These are phyloP conservation scores for Watsonalla cultraria DNA, from an alignment of 2,888 invertebrate species.

Conservation along the genomic window DNA sequence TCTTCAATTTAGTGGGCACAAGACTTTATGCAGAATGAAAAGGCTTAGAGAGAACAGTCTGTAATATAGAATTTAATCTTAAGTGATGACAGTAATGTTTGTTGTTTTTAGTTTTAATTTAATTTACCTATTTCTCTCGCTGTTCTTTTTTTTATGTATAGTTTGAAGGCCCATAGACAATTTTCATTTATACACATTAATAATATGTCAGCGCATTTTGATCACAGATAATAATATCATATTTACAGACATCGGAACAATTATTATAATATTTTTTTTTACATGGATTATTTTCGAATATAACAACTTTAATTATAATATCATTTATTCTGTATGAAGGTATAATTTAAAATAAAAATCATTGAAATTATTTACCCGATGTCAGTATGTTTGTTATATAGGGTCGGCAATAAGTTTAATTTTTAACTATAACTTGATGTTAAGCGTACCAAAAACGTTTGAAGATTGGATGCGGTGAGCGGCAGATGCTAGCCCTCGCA, in stretches of 20 bases:
- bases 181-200: background rate
- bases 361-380: slow-evolving; percentile 23
- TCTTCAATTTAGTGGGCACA: background rate
- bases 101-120: slow-evolving; percentile 60
- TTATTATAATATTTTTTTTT: no score
- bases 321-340: background rate
- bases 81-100: slow-evolving; percentile 45
- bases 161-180: slow-evolving; percentile 10
- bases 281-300: no score
- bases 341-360: no score
- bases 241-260: background rate
- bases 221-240: background rate
- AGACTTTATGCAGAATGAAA: slow-evolving; percentile 9
- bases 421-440: slow-evolving; percentile 37
- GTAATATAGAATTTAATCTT: slow-evolving; percentile 59
- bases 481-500: slow-evolving; percentile 25
- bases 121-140: slow-evolving; percentile 22
- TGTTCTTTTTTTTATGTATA: slow-evolving; percentile 25
- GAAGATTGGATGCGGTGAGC: slow-evolving; percentile 29
- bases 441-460: slow-evolving; percentile 65
- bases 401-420: slow-evolving; percentile 23
- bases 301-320: no score
- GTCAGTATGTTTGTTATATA: slow-evolving; percentile 19
- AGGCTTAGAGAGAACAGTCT: slow-evolving; percentile 46
- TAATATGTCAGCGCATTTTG: background rate